A percentile compares a stretch with the other conserved stretches of the same genome.
Conservation (phyloP, 35 echinoderm and acorn worm species). For the Acanthaster planci region DNA sequence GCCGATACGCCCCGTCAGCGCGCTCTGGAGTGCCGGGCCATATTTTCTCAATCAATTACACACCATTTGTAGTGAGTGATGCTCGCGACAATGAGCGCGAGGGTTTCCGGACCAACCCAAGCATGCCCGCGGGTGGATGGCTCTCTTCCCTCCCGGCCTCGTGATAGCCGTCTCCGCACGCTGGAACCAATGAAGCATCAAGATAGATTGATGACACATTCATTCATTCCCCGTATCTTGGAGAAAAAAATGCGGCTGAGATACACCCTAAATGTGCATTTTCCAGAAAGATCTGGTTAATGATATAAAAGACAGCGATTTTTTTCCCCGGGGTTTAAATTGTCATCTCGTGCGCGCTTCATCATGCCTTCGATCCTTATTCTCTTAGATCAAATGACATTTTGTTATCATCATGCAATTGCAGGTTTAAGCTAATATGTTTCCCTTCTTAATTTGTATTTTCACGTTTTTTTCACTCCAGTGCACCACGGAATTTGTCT, state of each 20-base stretch:
- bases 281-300: not conserved
- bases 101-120: slow-evolving; percentile 26
- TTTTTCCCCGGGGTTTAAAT: no score
- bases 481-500: no score
- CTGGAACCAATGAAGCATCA: slow-evolving; percentile 8
- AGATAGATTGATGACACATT: slow-evolving; percentile 16
- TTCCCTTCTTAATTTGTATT: no score
- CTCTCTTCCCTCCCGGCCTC: not conserved
- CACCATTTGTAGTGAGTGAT: slow-evolving; percentile 31
- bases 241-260: no score
- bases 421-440: no score
- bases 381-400: no score
- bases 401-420: no score
- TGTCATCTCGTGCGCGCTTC: no score
- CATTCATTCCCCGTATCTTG: not conserved
- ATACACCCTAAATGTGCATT: no score
- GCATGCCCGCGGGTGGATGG: slow-evolving; percentile 16
- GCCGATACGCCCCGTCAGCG: no score
- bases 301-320: not conserved
- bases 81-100: not conserved
- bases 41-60: slow-evolving; percentile 17
- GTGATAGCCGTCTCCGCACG: not conserved
- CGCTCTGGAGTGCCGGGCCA: slow-evolving; percentile 1
- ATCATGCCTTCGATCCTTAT: no score
- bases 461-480: no score